Evolutionary conservation across 2,113 vertebrate genomes (phyloP), one percentile per base, ranked within the genome.

Genomic region (Balaeniceps rex): DNA sequence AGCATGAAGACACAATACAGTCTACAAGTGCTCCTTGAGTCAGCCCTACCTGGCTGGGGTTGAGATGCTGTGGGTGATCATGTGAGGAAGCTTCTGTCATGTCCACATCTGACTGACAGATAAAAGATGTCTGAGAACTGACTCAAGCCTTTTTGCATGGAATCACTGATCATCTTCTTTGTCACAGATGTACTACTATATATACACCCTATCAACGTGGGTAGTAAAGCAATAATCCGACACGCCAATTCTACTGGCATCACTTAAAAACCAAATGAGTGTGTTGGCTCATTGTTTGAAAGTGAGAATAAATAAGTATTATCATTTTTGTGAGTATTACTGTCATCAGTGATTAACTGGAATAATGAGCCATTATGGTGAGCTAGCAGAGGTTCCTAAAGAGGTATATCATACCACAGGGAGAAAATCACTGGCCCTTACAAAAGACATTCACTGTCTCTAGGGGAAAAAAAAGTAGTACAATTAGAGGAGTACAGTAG

Each of bases 71-170:
- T 34, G 64, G 21, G 51, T 81, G 46, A 81, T 58, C 6, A 61
- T 24, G 19, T 78, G 65, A 44, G 58, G 16, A 83, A 91, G 47
- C 9, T 81, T 66, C 38, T 28, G 0, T 78, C 65, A 94, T 38
- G 42, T 46, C 38, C 65, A 91, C 16, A 68, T 66, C 69, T 84
- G 88, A 83, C 4, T 65, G 83, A 70, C 51, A 88, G 68, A 87
- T 68, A n/a, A 88, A 90, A 83, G 44, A 88, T 72, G 94, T 91
- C 89, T 68, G 83, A 94, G 77, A 91, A 87, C 18, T 87, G 76
- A 94, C 29, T 89, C 87, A 78, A 68, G 60, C 19, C 19, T 75
- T 95, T 78, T 38, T 88, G 52, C 51, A 68, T 18, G 47, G 38
- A 93, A 84, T 54, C 77, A 81, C 55, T 58, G 42, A 82, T 47